Evolutionary conservation across 2,888 invertebrate genomes (phyloP).

Genomic region (Crioceris asparagi): DNA sequence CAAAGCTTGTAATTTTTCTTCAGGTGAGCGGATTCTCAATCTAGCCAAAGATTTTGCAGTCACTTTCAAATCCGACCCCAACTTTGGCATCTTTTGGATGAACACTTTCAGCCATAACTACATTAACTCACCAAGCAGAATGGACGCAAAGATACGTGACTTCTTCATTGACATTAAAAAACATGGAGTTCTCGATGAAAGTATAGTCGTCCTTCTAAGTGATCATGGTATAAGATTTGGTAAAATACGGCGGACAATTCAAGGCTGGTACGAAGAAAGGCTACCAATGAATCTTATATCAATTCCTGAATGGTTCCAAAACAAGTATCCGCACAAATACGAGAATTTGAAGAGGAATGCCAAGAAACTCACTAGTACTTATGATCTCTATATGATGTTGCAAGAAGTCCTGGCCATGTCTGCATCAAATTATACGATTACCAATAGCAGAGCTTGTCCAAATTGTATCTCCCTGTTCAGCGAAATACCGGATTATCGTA

Average conservation of each 20-base stretch:
- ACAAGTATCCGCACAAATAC: slow-evolving; percentile 44
- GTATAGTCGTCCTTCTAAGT: slow-evolving; percentile 62
- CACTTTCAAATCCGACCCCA: slow-evolving; percentile 49
- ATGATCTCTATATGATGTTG: slow-evolving; percentile 65
- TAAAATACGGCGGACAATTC: slow-evolving; percentile 50
- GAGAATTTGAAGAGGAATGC: slow-evolving; percentile 50
- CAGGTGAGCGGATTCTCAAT: slow-evolving; percentile 57
- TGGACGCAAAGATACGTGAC: slow-evolving; percentile 51
- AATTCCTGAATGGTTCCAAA: slow-evolving; percentile 52
- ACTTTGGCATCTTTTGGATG: slow-evolving; percentile 72
- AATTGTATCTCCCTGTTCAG: slow-evolving; percentile 55
- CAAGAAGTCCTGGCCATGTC: slow-evolving; percentile 50
- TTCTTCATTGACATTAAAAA: slow-evolving; percentile 50
- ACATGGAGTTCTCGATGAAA: slow-evolving; percentile 51
- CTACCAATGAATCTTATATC: slow-evolving; percentile 63
- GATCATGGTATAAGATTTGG: slow-evolving; percentile 76
- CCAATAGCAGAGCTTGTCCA: slow-evolving; percentile 47
- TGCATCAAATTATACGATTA: slow-evolving; percentile 28
- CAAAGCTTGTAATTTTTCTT: slow-evolving; percentile 28
- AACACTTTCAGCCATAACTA: slow-evolving; percentile 67
- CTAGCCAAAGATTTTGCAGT: slow-evolving; percentile 57
- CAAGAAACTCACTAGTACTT: slow-evolving; percentile 60
- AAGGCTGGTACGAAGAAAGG: slow-evolving; percentile 72
- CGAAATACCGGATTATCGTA: slow-evolving; percentile 45
- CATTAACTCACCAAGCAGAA: slow-evolving; percentile 53